Evolutionary conservation across 2,113 vertebrate species (phyloP).

Genomic region (Hippocampus mohnikei): DNA sequence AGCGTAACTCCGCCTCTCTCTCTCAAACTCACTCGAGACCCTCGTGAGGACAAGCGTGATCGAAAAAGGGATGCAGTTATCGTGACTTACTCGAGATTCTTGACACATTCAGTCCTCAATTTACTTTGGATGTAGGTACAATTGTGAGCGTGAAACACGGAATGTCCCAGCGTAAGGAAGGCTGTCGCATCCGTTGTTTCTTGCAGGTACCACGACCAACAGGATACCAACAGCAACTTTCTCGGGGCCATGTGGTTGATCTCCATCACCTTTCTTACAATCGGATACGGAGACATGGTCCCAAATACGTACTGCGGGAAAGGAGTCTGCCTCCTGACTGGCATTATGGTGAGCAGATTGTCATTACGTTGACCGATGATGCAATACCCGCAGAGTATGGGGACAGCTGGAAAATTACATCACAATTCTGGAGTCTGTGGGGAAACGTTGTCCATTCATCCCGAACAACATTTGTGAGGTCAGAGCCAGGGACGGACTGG

Average conservation of each 20-base stretch:
- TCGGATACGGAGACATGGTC: constrained; percentile 99
- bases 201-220: constrained; percentile 94
- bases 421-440: neutral
- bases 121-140: too few relatives aligned
- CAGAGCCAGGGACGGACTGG: neutral
- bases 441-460: neutral
- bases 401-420: neutral
- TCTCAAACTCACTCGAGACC: too few relatives aligned
- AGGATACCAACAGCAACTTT: constrained; percentile 98
- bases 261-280: constrained; percentile 98
- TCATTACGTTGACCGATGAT: neutral
- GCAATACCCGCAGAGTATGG: neutral
- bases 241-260: constrained; percentile 99
- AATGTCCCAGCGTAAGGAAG: constrained; percentile 1
- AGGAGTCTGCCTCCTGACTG: constrained; percentile 97
- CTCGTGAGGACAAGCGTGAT: too few relatives aligned
- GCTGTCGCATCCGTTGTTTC: constrained; percentile 9
- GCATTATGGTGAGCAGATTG: constrained; percentile 91
- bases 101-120: too few relatives aligned
- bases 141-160: neutral
- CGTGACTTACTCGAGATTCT: too few relatives aligned
- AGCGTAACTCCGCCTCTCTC: too few relatives aligned
- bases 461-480: constrained; percentile 1
- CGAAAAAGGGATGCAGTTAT: too few relatives aligned
- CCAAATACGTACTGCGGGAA: constrained; percentile 99